Base-by-base conservation (phyloP, 2,888 invertebrate genomes). In the Gisinianus flammeolus region DNA sequence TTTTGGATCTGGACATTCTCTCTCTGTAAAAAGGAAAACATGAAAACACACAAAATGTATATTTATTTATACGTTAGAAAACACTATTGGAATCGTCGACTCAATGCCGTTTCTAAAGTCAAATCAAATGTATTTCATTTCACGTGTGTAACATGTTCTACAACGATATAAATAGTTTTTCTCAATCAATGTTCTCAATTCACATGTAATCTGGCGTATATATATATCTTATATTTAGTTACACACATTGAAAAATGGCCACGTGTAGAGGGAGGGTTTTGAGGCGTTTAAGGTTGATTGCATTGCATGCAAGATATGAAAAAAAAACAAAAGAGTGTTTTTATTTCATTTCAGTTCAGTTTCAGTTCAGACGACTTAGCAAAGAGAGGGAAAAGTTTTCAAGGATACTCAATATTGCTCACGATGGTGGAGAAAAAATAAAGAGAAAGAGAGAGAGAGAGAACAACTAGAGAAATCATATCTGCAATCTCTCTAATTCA, bases 1-100 rank as follows among this genome's bases (percentile, higher is more conserved):
- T 52, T 91, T 91, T 71, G 94, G 88, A 83, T 93, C 93, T 0
- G 94, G 93, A 85, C 95, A 95, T 87, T 95, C 95, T n/a, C 94
- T 91, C 86, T 95, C 95, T 90, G 88, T 10, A 89, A 89, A 85
- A 73, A 64, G 77, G 70, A 44, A 72, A n/a, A 35, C 66, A 44
- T 44, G 52, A 44, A 44, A 44, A 44, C n/a, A n/a, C n/a, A n/a
- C n/a, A n/a, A n/a, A n/a, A n/a, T n/a, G n/a, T n/a, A n/a, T n/a
- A n/a, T n/a, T n/a, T n/a, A n/a, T n/a, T n/a, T n/a, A n/a, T n/a
- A n/a, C n/a, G n/a, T n/a, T n/a, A n/a, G n/a, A n/a, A n/a, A n/a
- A n/a, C n/a, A n/a, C n/a, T n/a, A n/a, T n/a, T n/a, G n/a, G n/a
- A n/a, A n/a, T n/a, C n/a, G n/a, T n/a, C n/a, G n/a, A n/a, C n/a